Base-by-base conservation (phyloP, 2,888 invertebrate species). In the Drosophila cognata region DNA sequence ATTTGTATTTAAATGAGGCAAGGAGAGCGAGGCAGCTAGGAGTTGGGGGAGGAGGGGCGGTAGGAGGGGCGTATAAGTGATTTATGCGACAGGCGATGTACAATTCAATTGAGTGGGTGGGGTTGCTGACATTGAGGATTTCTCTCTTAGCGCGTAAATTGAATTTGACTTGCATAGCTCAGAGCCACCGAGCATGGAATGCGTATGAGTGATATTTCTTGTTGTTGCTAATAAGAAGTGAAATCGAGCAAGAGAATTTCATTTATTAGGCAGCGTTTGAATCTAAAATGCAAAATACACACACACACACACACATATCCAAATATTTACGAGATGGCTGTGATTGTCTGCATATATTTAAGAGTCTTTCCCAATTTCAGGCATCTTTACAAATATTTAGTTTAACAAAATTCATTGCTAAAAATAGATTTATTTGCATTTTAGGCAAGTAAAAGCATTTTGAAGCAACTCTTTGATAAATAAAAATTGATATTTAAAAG, bases 1-100 rank as follows among this genome's bases (percentile, higher is more conserved):
- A 89, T 74, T 85, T 69, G 64, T 80, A 89, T 85, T 82, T 64
- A 89, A 84, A 84, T 84, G 65, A 71, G 72, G 52, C 58, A 41
- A 36, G 21, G 41, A 46, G 28, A 25, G 8, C 16, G 25, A 16
- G 25, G 46, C 46, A 16, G 46, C 46, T 46, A 25, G 2, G 8
- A 46, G 25, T 25, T 1, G 1, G 41, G 16, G 13, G 46, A 0
- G 16, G 8, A 18, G 16, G 11, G 21, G 21, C n/a, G 21, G 41
- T 4, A 0, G 63, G 21, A 16, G 21, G 38, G 51, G 50, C 35
- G 62, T 56, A 69, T 69, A 69, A 66, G 63, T 72, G 81, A 82
- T 80, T 81, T 84, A 78, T 84, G 64, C 56, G 78, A 63, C 62
- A 77, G 63, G 43, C 73, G 53, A 75, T 61, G 57, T 41, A 38